A percentile compares a stretch with the other conserved stretches of the same genome.
Conservation (phyloP, 2,113 vertebrate species). For the Madoqua kirkii region DNA sequence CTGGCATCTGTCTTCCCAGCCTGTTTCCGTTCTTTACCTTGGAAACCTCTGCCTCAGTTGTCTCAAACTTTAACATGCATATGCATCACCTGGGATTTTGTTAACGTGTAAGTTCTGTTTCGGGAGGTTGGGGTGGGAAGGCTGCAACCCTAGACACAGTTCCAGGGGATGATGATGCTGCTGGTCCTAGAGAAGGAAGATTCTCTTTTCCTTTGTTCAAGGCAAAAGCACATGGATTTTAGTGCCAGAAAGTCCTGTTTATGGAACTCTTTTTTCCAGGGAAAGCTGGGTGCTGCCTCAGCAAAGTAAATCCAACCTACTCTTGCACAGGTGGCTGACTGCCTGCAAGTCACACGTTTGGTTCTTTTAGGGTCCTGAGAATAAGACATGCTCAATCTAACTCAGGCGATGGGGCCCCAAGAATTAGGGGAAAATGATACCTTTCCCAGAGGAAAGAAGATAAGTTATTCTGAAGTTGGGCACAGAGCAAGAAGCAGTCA, state of each 20-base stretch:
- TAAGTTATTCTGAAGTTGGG: neutral
- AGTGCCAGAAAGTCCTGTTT: neutral
- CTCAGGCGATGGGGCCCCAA: neutral
- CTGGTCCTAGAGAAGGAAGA: neutral
- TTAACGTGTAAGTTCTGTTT: neutral
- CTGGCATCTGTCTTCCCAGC: neutral
- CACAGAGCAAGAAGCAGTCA: neutral
- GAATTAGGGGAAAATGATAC: neutral
- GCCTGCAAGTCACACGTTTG: neutral
- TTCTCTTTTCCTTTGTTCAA: neutral
- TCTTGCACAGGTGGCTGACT: neutral
- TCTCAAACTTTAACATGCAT: neutral
- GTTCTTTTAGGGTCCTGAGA: neutral
- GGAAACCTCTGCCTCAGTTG: neutral
- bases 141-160: neutral
- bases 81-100: neutral
- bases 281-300: neutral
- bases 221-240: neutral
- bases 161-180: accelerated
- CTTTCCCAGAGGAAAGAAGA: neutral
- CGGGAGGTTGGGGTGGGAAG: neutral
- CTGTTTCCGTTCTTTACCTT: neutral
- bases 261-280: neutral
- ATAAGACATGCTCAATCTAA: neutral
- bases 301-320: neutral